phyloP scores from a whole-genome alignment of 1,140 invertebrate species.

The Conus betulinus region DNA sequence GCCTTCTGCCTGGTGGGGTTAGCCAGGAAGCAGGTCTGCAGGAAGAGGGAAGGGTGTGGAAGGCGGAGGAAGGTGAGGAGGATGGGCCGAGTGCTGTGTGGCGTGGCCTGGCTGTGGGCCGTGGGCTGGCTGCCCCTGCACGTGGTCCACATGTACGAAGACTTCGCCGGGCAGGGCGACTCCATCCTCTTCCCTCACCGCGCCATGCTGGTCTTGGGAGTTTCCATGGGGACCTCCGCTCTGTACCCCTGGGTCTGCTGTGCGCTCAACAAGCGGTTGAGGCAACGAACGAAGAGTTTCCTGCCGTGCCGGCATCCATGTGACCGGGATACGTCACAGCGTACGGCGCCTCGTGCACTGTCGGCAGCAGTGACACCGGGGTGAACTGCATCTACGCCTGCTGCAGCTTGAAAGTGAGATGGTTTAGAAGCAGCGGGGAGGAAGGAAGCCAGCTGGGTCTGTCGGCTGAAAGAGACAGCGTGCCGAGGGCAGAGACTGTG shows the following conservation, averaged over 20 bases:
- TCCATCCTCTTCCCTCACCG: slow-evolving; percentile 92
- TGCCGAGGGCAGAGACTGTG: too few species aligned
- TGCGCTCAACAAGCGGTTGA: slow-evolving; percentile 90
- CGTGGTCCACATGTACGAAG: slow-evolving; percentile 84
- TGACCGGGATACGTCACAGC: background rate
- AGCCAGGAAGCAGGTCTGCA: slow-evolving; percentile 6
- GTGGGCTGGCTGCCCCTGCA: slow-evolving; percentile 92
- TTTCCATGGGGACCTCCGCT: slow-evolving; percentile 88
- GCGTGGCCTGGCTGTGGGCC: slow-evolving; percentile 91
- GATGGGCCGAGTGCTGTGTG: slow-evolving; percentile 89
- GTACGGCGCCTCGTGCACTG: background rate
- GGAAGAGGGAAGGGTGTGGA: slow-evolving; percentile 31
- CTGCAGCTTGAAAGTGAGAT: background rate
- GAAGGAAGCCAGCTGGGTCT: background rate
- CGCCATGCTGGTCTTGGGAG: slow-evolving; percentile 81
- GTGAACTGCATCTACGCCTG: background rate
- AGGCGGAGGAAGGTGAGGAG: slow-evolving; percentile 26
- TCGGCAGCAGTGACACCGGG: too few species aligned
- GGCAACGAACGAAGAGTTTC: slow-evolving; percentile 92
- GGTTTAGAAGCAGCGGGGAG: too few species aligned
- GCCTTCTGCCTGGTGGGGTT: slow-evolving; percentile 50
- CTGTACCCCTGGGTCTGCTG: slow-evolving; percentile 94
- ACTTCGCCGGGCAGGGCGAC: slow-evolving; percentile 86
- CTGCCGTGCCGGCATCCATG: slow-evolving; percentile 81
- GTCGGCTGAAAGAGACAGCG: too few species aligned